Conservation (phyloP, 2,888 invertebrate species). For the Geotrupes spiniger region DNA sequence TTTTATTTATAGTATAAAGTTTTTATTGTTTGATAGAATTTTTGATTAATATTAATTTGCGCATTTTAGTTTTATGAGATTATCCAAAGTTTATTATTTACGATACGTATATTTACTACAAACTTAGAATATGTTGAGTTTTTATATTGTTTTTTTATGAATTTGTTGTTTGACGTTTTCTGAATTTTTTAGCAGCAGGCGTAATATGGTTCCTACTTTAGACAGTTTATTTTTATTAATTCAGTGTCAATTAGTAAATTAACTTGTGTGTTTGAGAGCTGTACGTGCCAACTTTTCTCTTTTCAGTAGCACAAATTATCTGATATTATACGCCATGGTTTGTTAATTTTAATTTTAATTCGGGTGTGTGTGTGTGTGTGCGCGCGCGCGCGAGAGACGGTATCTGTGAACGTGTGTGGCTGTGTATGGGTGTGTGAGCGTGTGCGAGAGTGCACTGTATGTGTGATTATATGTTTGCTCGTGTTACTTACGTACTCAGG, state of each 20-base stretch:
- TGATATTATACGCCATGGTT: constrained; percentile 29
- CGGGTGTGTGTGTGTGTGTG: constrained; percentile 3
- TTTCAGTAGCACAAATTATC: constrained; percentile 31
- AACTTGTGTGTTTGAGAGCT: constrained; percentile 32
- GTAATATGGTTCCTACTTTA: constrained; percentile 39
- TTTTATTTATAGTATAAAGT: constrained; percentile 39
- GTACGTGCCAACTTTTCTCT: constrained; percentile 35
- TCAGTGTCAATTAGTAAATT: constrained; percentile 40
- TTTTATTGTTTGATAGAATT: constrained; percentile 25
- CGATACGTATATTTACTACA: constrained; percentile 26
- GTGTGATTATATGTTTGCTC: constrained; percentile 23
- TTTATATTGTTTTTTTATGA: constrained; percentile 32
- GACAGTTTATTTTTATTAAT: constrained; percentile 34
- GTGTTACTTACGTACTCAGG: constrained; percentile 44
- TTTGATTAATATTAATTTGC: constrained; percentile 23
- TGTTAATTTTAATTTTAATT: constrained; percentile 23
- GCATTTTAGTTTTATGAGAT: constrained; percentile 28
- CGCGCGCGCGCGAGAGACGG: constrained; percentile 3
- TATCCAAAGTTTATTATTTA: constrained; percentile 33
- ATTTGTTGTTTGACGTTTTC: constrained; percentile 32
- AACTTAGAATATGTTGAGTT: constrained; percentile 27
- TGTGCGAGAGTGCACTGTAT: constrained; percentile 7
- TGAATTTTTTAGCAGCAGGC: constrained; percentile 41
- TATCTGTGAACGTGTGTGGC: constrained; percentile 15
- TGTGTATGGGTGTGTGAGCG: too few species aligned